Evolutionary conservation across 2,888 invertebrate genomes (phyloP).

Genomic region (Drosophila niveifrons): DNA sequence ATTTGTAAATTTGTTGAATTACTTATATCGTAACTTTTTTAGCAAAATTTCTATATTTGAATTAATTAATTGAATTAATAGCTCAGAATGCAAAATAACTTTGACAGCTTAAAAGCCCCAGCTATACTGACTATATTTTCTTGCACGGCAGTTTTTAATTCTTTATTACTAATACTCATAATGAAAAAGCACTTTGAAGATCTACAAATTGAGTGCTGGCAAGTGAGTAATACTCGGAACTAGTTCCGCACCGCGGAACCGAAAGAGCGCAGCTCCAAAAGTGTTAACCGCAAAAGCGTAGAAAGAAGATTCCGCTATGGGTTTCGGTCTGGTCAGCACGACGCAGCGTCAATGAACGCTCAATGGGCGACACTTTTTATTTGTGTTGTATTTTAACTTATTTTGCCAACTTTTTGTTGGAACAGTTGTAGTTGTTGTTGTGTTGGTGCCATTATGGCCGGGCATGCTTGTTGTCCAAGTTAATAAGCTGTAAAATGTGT

Average conservation of each 20-base stretch:
- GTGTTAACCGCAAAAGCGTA: background rate
- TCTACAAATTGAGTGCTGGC: too few species aligned
- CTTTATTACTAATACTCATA: too few species aligned
- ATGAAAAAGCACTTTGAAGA: too few species aligned
- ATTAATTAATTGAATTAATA: too few species aligned
- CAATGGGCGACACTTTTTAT: slow-evolving; percentile 46
- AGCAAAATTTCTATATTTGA: too few species aligned
- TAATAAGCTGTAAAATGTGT: slow-evolving; percentile 82
- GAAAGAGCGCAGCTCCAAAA: slow-evolving; percentile 21
- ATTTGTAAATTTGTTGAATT: too few species aligned
- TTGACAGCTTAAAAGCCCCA: too few species aligned
- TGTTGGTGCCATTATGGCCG: slow-evolving; percentile 30
- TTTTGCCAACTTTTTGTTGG: slow-evolving; percentile 34
- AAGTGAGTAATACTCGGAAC: slow-evolving; percentile 6
- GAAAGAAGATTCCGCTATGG: slow-evolving; percentile 19
- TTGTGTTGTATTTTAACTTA: slow-evolving; percentile 13
- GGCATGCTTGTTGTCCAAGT: slow-evolving; percentile 70
- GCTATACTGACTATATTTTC: too few species aligned
- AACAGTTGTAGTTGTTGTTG: slow-evolving; percentile 29
- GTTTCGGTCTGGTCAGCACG: slow-evolving; percentile 58
- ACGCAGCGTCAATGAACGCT: slow-evolving; percentile 49
- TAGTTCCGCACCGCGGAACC: slow-evolving; percentile 14
- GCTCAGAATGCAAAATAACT: too few species aligned
- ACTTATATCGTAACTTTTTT: too few species aligned
- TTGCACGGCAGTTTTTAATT: too few species aligned